Evolutionary conservation across 2,888 invertebrate genomes (phyloP).

Genomic region (Apodemia duryi): DNA sequence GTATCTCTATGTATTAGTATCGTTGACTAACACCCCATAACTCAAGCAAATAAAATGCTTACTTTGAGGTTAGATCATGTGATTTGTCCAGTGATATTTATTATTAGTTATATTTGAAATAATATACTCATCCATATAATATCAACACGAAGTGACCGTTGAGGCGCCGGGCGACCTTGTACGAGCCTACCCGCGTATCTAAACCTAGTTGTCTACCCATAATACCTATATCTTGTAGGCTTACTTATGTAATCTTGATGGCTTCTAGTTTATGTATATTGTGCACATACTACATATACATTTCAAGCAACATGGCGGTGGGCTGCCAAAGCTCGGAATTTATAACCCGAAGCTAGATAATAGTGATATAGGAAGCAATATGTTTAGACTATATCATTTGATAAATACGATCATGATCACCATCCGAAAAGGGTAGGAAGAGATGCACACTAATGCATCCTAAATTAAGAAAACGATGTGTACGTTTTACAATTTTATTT

Average conservation of each 20-base stretch:
- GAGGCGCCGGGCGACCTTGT: slow-evolving; percentile 75
- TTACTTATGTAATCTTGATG: slow-evolving; percentile 22
- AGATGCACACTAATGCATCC: too few species aligned
- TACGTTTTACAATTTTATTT: too few species aligned
- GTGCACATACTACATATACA: slow-evolving; percentile 17
- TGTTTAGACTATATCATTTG: slow-evolving; percentile 2
- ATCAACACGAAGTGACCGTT: slow-evolving; percentile 50
- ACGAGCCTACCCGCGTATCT: slow-evolving; percentile 48
- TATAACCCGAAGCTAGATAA: slow-evolving; percentile 3
- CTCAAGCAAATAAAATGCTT: too few species aligned
- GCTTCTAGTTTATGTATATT: slow-evolving; percentile 20
- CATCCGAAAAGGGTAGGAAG: too few species aligned
- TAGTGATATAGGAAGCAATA: slow-evolving; percentile 1
- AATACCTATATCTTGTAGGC: slow-evolving; percentile 20
- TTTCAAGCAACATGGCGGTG: not conserved
- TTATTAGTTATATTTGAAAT: not conserved
- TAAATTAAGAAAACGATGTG: too few species aligned
- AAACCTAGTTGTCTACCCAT: slow-evolving; percentile 41
- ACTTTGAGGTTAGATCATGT: too few species aligned
- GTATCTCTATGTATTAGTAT: too few species aligned
- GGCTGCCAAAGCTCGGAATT: slow-evolving; percentile 12
- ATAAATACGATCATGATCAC: not conserved
- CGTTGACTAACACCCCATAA: too few species aligned
- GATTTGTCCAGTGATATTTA: too few species aligned
- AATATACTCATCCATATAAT: slow-evolving; percentile 44